These are phyloP conservation scores for Nebria salina DNA, from an alignment of 2,888 invertebrate genomes.

Conservation along the genomic window DNA sequence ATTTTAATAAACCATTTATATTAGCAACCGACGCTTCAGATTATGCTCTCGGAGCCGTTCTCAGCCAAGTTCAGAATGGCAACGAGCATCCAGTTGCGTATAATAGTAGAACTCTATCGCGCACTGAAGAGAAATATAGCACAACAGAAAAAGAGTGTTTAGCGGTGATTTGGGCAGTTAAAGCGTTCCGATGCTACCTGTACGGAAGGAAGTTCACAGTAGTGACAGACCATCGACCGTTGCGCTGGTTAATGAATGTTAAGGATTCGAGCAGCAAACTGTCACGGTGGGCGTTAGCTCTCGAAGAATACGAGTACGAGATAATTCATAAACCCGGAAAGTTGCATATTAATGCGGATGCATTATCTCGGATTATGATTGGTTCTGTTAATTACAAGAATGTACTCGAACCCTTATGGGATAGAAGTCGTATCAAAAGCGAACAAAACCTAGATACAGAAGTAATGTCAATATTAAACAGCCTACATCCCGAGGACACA, in stretches of 20 bases:
- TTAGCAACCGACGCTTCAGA: constrained; percentile 48
- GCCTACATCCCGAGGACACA: background rate
- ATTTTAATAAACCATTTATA: constrained; percentile 43
- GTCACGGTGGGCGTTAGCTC: too few relatives aligned
- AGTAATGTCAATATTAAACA: background rate
- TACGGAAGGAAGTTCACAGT: constrained; percentile 48
- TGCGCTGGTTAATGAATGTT: constrained; percentile 43
- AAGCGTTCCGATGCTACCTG: constrained; percentile 48
- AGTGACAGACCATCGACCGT: constrained; percentile 48
- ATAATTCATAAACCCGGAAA: background rate
- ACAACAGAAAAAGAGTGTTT: constrained; percentile 47
- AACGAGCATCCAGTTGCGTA: constrained; percentile 47
- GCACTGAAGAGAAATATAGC: constrained; percentile 44
- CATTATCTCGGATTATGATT: background rate
- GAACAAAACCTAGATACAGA: background rate
- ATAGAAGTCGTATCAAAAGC: too few relatives aligned
- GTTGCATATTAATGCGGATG: background rate
- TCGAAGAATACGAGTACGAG: too few relatives aligned
- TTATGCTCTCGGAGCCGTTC: constrained; percentile 45
- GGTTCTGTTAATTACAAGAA: too few relatives aligned
- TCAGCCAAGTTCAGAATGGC: constrained; percentile 40
- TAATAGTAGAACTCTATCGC: constrained; percentile 43
- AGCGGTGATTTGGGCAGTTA: constrained; percentile 45
- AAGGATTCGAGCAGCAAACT: too few relatives aligned
- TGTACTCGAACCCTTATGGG: background rate